phyloP scores from a whole-genome alignment of 2,888 invertebrate species.

The Monoplex corrugatus region DNA sequence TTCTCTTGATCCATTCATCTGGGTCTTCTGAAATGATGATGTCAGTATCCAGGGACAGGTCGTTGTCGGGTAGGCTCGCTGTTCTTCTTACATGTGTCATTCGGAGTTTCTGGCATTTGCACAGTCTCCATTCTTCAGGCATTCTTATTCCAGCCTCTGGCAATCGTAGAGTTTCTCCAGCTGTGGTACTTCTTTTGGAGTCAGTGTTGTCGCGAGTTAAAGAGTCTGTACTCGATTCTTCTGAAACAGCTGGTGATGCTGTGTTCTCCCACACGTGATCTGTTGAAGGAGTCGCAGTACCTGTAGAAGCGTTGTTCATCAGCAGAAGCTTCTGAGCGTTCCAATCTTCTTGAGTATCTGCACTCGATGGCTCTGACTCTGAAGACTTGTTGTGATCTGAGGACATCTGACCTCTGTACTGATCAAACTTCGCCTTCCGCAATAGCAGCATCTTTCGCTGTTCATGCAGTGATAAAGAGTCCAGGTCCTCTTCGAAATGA shows the following conservation, averaged over 20 bases:
- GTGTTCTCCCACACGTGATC: no score
- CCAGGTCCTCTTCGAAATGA: not conserved
- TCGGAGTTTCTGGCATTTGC: no score
- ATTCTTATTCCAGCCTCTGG: not conserved
- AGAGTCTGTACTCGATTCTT: not conserved
- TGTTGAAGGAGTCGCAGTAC: no score
- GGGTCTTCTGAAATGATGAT: not conserved
- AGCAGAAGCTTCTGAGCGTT: no score
- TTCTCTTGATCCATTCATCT: not conserved
- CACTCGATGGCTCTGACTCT: not conserved
- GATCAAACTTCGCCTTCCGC: not conserved
- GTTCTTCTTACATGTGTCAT: no score
- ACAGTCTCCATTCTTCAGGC: not conserved
- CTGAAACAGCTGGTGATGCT: not conserved
- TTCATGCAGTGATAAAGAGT: not conserved
- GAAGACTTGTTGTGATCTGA: not conserved
- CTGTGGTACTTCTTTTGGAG: no score
- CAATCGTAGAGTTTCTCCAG: no score
- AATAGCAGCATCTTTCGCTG: not conserved
- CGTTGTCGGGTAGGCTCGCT: not conserved
- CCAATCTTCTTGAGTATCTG: not conserved
- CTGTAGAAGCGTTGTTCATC: no score
- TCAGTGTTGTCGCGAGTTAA: no score
- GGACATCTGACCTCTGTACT: not conserved
- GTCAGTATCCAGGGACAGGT: not conserved